Conservation (phyloP, 2,113 vertebrate species). For the Excalfactoria chinensis region DNA sequence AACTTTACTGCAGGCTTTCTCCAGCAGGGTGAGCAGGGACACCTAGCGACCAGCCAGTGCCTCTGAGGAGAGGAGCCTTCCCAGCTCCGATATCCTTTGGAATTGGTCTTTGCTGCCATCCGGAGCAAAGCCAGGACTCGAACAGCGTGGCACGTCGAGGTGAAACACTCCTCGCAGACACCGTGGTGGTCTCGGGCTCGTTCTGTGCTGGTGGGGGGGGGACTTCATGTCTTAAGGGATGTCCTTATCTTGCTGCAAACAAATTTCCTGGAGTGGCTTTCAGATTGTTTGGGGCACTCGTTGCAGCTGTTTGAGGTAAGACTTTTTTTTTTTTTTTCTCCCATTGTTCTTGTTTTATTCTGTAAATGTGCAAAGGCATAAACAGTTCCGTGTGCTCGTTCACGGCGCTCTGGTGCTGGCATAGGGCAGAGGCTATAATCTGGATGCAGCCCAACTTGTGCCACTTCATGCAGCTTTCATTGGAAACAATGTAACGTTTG, state of each 20-base stretch:
- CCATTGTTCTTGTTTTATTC: not conserved
- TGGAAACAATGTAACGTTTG: not conserved
- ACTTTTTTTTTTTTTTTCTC: too few relatives aligned
- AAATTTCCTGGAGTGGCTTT: not conserved
- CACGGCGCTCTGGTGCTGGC: accelerated
- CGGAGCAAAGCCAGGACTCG: not conserved
- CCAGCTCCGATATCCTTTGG: not conserved
- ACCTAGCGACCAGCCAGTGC: slow-evolving; percentile 39
- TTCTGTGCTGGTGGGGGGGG: not conserved
- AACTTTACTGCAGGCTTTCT: not conserved
- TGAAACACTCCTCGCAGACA: not conserved
- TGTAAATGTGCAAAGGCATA: not conserved
- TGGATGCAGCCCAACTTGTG: not conserved
- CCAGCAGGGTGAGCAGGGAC: slow-evolving; percentile 44
- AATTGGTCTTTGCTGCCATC: not conserved
- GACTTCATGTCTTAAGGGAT: accelerated
- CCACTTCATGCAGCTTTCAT: not conserved
- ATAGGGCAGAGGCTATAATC: not conserved
- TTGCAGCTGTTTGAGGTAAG: not conserved
- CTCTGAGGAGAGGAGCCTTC: not conserved
- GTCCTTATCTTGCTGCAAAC: not conserved
- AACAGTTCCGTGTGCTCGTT: not conserved
- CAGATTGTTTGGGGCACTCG: not conserved
- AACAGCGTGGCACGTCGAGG: accelerated
- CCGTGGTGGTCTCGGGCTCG: not conserved